Evolutionary conservation across 2,113 vertebrate genomes (phyloP), one percentile per base, ranked within the genome.

Genomic region (Lota lota): DNA sequence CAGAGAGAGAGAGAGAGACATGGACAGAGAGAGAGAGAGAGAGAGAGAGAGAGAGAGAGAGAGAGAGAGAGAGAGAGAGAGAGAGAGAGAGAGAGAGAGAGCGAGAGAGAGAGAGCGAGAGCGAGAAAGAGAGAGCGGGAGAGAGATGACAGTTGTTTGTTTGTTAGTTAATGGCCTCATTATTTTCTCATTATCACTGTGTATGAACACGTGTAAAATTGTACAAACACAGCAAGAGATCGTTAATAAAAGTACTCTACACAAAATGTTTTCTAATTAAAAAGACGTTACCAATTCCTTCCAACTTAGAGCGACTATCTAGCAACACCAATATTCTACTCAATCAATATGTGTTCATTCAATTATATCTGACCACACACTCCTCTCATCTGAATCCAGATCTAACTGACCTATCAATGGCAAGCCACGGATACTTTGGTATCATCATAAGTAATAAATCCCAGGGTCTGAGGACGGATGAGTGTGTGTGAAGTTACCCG

Each of bases 401-500:
- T 33, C 28, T 33, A 6, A 33, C 28, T 33, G 28, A 33, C 28
- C 4, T 33, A 4, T 33, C 28, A 33, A 33, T 6, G 28, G 28
- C 7, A 6, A 33, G 4, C 4, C 28, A 6, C 4, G 28, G 28
- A 33, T 33, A 33, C 28, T 33, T 21, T 54, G 51, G 51, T 54
- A 18, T 10, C 51, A 3, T 54, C 14, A 8, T 12, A 54, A 17
- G 17, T 18, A 8, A 0, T n/a, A 8, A 57, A 1, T 18, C 8
- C 56, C 56, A 18, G 28, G 28, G 4, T 57, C n/a, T 21, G 58
- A 21, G 20, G 19, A 19, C 53, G 28, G 14, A 22, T 11, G 17
- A 0, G 17, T 16, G 61, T 18, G 24, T 16, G 19, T 24, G 17
- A 6, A 64, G 74, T 93, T 90, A 99, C 97, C 93, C 95, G 93